Conservation (phyloP, 2,113 vertebrate species). For the Agapornis roseicollis region DNA sequence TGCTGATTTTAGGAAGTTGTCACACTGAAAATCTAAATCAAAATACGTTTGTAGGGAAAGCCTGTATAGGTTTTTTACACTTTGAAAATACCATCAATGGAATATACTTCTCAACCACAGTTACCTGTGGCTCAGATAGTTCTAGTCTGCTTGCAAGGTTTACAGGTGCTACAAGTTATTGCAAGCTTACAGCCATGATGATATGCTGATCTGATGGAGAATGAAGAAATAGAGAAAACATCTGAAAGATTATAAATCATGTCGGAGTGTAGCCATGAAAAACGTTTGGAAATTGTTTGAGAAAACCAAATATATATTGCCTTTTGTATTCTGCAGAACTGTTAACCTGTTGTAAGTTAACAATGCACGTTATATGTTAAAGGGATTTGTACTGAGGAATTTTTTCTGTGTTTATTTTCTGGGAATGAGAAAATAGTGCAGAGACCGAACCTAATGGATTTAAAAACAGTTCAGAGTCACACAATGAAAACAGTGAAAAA, state of each 20-base stretch:
- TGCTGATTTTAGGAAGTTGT: neutral
- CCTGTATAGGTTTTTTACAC: neutral
- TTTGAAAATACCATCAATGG: neutral
- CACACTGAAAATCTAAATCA: neutral
- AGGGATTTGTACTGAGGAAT: neutral
- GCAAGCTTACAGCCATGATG: neutral
- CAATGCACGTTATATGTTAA: neutral
- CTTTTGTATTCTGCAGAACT: neutral
- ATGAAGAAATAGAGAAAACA: neutral
- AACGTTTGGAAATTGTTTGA: neutral
- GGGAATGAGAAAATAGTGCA: neutral
- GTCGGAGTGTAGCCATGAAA: neutral
- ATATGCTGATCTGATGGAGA: neutral
- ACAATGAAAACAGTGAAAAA: neutral
- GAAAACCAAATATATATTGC: neutral
- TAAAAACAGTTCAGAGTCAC: neutral
- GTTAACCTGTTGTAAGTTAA: neutral
- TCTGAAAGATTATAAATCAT: neutral
- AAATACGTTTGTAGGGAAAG: neutral
- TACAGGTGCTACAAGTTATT: neutral
- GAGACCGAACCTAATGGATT: neutral
- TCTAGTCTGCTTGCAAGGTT: neutral
- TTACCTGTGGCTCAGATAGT: neutral
- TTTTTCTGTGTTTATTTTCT: neutral
- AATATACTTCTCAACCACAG: neutral